Base-by-base conservation (phyloP, 2,113 vertebrate species). In the Xyliphius kryptos region DNA sequence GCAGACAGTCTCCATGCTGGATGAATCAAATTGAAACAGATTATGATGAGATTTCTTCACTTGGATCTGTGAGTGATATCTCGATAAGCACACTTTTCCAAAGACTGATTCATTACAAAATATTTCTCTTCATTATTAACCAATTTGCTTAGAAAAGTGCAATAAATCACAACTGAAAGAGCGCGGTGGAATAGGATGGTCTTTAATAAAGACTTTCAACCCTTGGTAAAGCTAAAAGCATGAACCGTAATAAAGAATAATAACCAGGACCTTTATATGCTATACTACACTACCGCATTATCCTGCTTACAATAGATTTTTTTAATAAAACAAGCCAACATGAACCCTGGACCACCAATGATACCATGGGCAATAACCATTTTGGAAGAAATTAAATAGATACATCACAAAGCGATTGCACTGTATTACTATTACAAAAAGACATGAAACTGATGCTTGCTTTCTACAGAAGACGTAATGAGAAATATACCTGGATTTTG, bases 171-270 rank as follows among this genome's bases (percentile, higher is more conserved):
- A 61, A 56, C 55, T 62, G 75, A 78, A 77, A 75, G 52, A 76
- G 26, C 74, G 72, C 53, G 61, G 49, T 59, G 66, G 64, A 72
- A 46, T 68, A 74, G 73, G 70, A 61, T 67, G 72, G 75, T 22
- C 74, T 72, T 73, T 76, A 77, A 74, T 74, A 79, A 79, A 74
- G 68, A 58, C 69, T 63, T 74, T 74, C 64, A 75, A 72, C 68
- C 74, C 68, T 75, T 74, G 78, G 73, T 76, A 75, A 71, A 77
- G 36, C 50, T 38, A 22, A 32, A 53, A 62, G 26, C 32, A 48
- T 43, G 57, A 77, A 69, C 76, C 77, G 76, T 81, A 81, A 85
- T 80, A 66, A 76, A 80, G 77, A 83, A 79, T 71, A 83, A 83
- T 80, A 72, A 63, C 68, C 71, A 40, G 37, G 48, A 70, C 71